These are phyloP conservation scores for Pseudomyrmex pallidus DNA, from an alignment of 1,140 invertebrate genomes.

Conservation along the genomic window DNA sequence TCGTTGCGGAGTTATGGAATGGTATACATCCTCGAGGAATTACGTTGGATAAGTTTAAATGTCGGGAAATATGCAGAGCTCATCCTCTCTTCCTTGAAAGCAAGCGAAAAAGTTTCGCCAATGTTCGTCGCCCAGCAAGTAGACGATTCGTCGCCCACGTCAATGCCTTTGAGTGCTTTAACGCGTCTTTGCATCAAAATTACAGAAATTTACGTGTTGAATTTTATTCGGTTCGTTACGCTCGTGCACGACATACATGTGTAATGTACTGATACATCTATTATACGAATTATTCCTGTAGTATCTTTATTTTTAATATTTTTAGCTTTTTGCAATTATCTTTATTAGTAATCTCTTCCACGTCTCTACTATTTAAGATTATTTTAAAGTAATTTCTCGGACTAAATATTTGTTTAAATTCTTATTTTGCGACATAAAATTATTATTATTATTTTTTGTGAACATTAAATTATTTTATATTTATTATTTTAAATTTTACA, in stretches of 20 bases:
- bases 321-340: too few species aligned
- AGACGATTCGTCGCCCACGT: slow-evolving; percentile 16
- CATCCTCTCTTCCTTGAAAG: slow-evolving; percentile 20
- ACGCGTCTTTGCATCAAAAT: slow-evolving; percentile 39
- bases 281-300: too few species aligned
- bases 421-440: too few species aligned
- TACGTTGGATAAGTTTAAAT: slow-evolving; percentile 55
- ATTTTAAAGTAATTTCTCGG: too few species aligned
- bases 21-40: slow-evolving; percentile 18
- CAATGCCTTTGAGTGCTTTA: slow-evolving; percentile 18
- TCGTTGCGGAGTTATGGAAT: slow-evolving; percentile 7
- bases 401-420: too few species aligned
- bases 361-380: too few species aligned
- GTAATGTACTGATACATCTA: too few species aligned
- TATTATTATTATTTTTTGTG: too few species aligned
- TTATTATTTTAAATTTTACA: too few species aligned
- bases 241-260: neutral
- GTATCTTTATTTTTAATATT: too few species aligned
- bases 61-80: slow-evolving; percentile 48
- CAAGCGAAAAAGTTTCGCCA: slow-evolving; percentile 49
- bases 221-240: neutral
- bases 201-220: neutral
- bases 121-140: slow-evolving; percentile 3
- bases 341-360: too few species aligned
- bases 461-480: too few species aligned